Evolutionary conservation across 2,113 vertebrate species (phyloP), one percentile per base, ranked within the genome.

Genomic region (Condylura cristata): DNA sequence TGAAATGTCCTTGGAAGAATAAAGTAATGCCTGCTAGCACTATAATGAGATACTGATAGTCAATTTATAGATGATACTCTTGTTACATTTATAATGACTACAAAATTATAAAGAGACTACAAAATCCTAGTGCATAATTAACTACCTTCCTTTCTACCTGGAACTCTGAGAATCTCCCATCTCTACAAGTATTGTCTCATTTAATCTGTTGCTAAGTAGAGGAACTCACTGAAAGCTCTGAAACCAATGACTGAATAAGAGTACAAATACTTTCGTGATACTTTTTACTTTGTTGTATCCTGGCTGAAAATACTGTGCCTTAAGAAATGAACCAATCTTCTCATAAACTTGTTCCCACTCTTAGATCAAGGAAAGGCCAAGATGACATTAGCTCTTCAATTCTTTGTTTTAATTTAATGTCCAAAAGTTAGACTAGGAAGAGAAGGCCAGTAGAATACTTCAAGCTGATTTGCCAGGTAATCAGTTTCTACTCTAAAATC

Each of bases 401-500:
- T 82, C 56, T 68, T 85, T 89, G 32, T 81, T 95, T 83, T 91
- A 39, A 68, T 63, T 89, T 82, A 74, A 90, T 63, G 20, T 51
- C 58, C 94, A 94, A 44, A 79, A 96, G 18, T 7, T 6, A 85
- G 39, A 16, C 58, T 71, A n/a, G 17, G 32, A 92, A 82, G 56
- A 81, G 51, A 88, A 92, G 10, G 17, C 26, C 22, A 89, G 80
- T 4, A 81, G 44, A 75, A 48, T 22, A 74, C 61, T 89, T 81
- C 26, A 85, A 70, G 76, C 1, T 60, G 37, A 94, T 86, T 4
- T 28, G 34, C 65, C 37, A 90, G 86, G 32, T 26, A 6, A 28
- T 81, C 22, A 88, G 14, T 58, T 80, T 96, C 44, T 37, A 79
- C 26, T 60, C 34, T 37, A 93, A 65, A 80, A 71, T 20, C 78